Base-by-base conservation (phyloP, 2,888 invertebrate genomes). In the Autographa pulchrina region DNA sequence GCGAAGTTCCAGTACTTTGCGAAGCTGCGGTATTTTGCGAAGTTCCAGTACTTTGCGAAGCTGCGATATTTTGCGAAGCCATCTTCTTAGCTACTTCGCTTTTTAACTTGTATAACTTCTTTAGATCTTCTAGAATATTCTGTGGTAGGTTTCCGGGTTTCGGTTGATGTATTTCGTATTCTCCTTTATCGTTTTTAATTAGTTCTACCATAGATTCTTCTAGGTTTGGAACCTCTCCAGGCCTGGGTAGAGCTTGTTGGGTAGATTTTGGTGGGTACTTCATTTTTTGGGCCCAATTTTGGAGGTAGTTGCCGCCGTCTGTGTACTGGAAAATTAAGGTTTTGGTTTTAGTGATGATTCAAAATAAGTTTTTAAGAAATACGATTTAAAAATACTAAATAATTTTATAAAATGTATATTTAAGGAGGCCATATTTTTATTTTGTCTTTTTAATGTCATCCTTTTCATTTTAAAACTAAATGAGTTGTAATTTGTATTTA, bases 221-320 rank as follows among this genome's bases (percentile, higher is more conserved):
- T 11, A 94, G 72, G 76, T 94, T 94, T 0, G 92, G 92, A 0
- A 92, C 89, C 43, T 94, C 93, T 0, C 92, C 92, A 0, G 90
- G 92, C 16, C 70, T 75, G 8, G 86, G 81, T 3, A 70, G 11
- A 14, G 0, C 11, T 38, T 77, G 81, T 7, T 82, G 82, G 2
- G 77, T 41, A 0, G 75, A 68, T 38, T 89, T 89, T 2, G 84
- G 85, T 0, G 93, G 93, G 3, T 86, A 82, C 72, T 91, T 94
- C 94, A 97, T 96, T 77, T 96, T 96, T 72, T 96, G 93, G 0
- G 97, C 97, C 97, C 97, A 97, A 59, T 90, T 93, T 71, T 96
- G 94, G 13, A 97, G 91, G 93, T 97, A 97, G 52, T 96, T 93
- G 0, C 96, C 94, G 0, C 95, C 96, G 13, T 96, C 96, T 0